Conservation (phyloP, 1,140 invertebrate genomes). For the Drosophila fuyamai region DNA sequence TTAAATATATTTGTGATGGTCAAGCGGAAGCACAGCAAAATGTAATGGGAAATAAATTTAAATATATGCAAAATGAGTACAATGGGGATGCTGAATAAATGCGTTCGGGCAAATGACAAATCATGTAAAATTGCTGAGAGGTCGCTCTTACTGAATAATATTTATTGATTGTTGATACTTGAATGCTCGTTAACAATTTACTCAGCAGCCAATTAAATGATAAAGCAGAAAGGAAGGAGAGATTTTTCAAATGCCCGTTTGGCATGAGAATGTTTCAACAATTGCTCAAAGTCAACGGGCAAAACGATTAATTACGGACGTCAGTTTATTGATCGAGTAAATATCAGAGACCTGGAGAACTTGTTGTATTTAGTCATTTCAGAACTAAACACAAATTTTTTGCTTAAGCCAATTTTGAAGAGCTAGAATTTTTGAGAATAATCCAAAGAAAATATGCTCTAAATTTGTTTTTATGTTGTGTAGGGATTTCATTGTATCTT, state of each 20-base stretch:
- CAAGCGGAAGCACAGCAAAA: slow-evolving; percentile 34
- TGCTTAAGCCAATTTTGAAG: slow-evolving; percentile 6
- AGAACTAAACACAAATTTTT: slow-evolving; percentile 13
- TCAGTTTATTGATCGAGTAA: slow-evolving; percentile 29
- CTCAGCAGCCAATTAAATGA: slow-evolving; percentile 54
- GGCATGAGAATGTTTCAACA: slow-evolving; percentile 53
- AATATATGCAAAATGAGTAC: slow-evolving; percentile 42
- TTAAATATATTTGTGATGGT: slow-evolving; percentile 40
- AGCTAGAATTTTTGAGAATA: slow-evolving; percentile 7
- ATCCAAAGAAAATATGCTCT: not conserved
- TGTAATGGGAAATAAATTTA: slow-evolving; percentile 48
- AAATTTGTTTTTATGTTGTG: too few relatives aligned
- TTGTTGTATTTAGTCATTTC: slow-evolving; percentile 25
- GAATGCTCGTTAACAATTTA: slow-evolving; percentile 38
- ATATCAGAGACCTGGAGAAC: slow-evolving; percentile 11
- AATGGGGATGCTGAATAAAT: slow-evolving; percentile 30
- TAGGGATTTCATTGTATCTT: too few relatives aligned
- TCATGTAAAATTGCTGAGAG: slow-evolving; percentile 18
- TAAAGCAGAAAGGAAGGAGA: slow-evolving; percentile 6
- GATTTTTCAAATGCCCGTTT: slow-evolving; percentile 20
- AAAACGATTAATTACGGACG: slow-evolving; percentile 57
- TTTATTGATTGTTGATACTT: slow-evolving; percentile 44
- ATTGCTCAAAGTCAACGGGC: slow-evolving; percentile 69
- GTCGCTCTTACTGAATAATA: slow-evolving; percentile 26
- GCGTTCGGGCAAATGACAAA: slow-evolving; percentile 27